Evolutionary conservation across 2,888 invertebrate genomes (phyloP).

Genomic region (Cheilosia vernalis): DNA sequence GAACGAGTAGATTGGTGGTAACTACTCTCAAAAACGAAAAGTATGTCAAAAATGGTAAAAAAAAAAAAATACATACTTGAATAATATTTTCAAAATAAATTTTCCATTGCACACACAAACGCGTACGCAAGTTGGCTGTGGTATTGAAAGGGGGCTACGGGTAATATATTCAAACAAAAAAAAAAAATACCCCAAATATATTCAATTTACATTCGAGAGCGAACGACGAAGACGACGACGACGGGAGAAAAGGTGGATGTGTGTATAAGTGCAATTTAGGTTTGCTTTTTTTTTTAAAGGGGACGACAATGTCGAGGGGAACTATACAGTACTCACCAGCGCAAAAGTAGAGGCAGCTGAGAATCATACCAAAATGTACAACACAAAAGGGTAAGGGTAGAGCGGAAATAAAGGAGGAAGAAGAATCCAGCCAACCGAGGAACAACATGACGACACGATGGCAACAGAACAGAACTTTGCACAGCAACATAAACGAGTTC

Average conservation of each 20-base stretch:
- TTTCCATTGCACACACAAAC: conserved; percentile 36
- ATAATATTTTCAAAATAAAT: conserved; percentile 23
- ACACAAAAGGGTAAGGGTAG: conserved; percentile 62
- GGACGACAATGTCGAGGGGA: conserved; percentile 60
- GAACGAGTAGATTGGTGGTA: neutral
- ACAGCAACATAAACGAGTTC: conserved; percentile 74
- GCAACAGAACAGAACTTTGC: conserved; percentile 60
- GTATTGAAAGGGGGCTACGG: neutral
- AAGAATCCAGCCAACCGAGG: conserved; percentile 73
- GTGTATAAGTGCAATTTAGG: conserved; percentile 58
- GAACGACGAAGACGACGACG: neutral
- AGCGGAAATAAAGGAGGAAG: conserved; percentile 72
- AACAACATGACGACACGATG: conserved; percentile 73
- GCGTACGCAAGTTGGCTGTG: conserved; percentile 26
- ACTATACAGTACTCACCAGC: conserved; percentile 1
- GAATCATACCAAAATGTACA: conserved; percentile 45
- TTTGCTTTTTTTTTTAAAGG: conserved; percentile 54
- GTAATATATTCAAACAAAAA: conserved; percentile 38
- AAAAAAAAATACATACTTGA: conserved; percentile 16
- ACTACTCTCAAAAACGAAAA: conserved; percentile 40
- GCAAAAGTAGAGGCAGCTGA: conserved; percentile 55
- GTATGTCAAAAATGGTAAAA: conserved; percentile 66
- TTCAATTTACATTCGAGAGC: conserved; percentile 60
- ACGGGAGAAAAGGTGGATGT: conserved; percentile 22
- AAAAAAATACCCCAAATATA: conserved; percentile 56